phyloP scores from a whole-genome alignment of 2,888 invertebrate genomes.

The Cabera pusaria region DNA sequence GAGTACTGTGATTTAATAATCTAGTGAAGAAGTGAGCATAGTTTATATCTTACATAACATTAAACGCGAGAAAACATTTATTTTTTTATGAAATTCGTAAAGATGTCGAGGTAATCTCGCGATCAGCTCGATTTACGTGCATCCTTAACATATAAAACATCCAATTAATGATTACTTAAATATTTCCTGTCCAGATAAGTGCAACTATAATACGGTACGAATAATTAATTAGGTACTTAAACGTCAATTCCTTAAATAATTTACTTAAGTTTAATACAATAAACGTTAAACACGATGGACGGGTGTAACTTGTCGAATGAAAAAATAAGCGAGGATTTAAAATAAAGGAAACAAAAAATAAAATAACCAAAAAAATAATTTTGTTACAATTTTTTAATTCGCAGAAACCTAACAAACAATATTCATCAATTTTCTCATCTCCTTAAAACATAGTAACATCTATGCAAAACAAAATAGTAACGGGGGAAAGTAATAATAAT shows the following conservation, averaged over 20 bases:
- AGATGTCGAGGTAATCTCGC: constrained; percentile 46
- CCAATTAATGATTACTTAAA: constrained; percentile 61
- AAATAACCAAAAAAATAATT: constrained; percentile 71
- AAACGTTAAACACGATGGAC: constrained; percentile 81
- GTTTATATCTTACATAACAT: constrained; percentile 62
- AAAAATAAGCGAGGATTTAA: constrained; percentile 48
- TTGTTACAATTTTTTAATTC: constrained; percentile 83
- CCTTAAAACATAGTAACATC: constrained; percentile 84
- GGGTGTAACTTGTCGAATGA: constrained; percentile 80
- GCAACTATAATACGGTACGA: constrained; percentile 64
- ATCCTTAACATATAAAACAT: constrained; percentile 72
- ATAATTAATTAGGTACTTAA: constrained; percentile 69
- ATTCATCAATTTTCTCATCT: constrained; percentile 73
- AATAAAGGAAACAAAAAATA: constrained; percentile 52
- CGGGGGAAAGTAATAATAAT: constrained; percentile 74
- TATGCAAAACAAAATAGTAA: constrained; percentile 83
- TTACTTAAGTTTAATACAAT: constrained; percentile 72
- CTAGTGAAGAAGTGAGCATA: constrained; percentile 68
- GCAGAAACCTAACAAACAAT: constrained; percentile 84
- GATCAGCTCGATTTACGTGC: constrained; percentile 58
- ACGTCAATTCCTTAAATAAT: constrained; percentile 74
- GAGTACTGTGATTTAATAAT: constrained; percentile 44
- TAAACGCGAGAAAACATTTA: constrained; percentile 61
- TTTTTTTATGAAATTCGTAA: constrained; percentile 72
- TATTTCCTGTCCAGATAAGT: constrained; percentile 67